These are phyloP conservation scores for Cybosia mesomella DNA, from an alignment of 2,888 invertebrate genomes.

Conservation along the genomic window DNA sequence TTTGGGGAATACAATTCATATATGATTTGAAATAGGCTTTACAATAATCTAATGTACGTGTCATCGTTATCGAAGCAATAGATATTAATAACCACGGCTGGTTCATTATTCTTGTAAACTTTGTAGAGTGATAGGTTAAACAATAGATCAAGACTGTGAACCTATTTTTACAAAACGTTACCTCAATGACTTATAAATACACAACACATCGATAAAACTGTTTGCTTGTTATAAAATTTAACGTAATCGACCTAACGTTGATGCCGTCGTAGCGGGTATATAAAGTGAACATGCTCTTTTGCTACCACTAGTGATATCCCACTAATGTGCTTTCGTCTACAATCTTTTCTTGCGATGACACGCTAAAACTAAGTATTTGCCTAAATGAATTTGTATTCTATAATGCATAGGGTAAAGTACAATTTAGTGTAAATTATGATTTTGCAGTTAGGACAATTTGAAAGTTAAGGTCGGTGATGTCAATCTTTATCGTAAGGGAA, in stretches of 20 bases:
- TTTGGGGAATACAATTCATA: constrained; percentile 14
- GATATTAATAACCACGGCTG: constrained; percentile 9
- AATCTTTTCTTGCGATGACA: constrained; percentile 86
- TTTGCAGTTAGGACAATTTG: constrained; percentile 79
- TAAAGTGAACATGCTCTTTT: constrained; percentile 79
- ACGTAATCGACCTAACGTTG: constrained; percentile 76
- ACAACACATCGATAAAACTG: constrained; percentile 69
- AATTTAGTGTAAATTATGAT: constrained; percentile 58
- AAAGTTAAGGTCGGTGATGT: constrained; percentile 79
- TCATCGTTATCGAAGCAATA: constrained; percentile 14
- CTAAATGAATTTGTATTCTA: constrained; percentile 64
- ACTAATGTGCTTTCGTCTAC: constrained; percentile 84
- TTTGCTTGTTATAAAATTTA: constrained; percentile 81
- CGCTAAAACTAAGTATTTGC: constrained; percentile 68
- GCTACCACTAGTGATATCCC: constrained; percentile 81
- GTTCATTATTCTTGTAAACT: constrained; percentile 27
- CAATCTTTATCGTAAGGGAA: constrained; percentile 86
- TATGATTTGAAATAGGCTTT: constrained; percentile 13
- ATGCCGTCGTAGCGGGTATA: constrained; percentile 69
- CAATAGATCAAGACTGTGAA: constrained; percentile 45
- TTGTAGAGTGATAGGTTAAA: constrained; percentile 29
- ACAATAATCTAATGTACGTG: constrained; percentile 23
- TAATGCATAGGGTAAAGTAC: constrained; percentile 56
- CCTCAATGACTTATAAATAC: constrained; percentile 50
- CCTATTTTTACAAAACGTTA: constrained; percentile 46